Conservation (phyloP, 2,113 vertebrate species). For the Pterophyllum scalare region DNA sequence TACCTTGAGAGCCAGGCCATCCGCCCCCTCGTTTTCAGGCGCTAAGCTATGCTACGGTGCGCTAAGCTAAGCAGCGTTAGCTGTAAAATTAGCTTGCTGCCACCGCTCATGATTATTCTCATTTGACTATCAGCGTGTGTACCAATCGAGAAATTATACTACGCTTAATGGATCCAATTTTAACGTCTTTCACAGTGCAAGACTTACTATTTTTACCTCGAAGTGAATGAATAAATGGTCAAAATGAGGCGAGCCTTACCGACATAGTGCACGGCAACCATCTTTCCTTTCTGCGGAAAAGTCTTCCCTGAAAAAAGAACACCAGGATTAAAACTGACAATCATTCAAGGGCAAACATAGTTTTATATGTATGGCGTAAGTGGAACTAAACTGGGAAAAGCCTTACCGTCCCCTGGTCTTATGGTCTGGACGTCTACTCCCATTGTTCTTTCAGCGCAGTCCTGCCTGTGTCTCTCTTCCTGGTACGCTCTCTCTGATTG, state of each 20-base stretch:
- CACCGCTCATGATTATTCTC: background rate
- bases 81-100: conserved; percentile 1
- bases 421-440: conserved; percentile 47
- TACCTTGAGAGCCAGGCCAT: background rate
- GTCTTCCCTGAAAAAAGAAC: conserved; percentile 6
- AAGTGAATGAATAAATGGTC: background rate
- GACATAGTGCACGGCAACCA: conserved; percentile 56
- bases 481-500: background rate
- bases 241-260: conserved; percentile 39
- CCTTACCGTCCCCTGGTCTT: conserved; percentile 52
- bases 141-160: background rate
- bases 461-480: background rate
- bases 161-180: accelerated
- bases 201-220: background rate
- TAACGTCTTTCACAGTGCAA: too few species aligned
- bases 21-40: background rate
- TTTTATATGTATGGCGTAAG: background rate
- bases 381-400: accelerated
- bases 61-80: background rate
- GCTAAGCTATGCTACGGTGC: background rate
- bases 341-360: background rate
- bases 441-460: conserved; percentile 57
- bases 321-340: accelerated
- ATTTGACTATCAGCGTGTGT: background rate
- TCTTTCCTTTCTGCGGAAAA: conserved; percentile 17